Evolutionary conservation across 2,888 invertebrate genomes (phyloP).

Genomic region (Leptothorax acervorum): DNA sequence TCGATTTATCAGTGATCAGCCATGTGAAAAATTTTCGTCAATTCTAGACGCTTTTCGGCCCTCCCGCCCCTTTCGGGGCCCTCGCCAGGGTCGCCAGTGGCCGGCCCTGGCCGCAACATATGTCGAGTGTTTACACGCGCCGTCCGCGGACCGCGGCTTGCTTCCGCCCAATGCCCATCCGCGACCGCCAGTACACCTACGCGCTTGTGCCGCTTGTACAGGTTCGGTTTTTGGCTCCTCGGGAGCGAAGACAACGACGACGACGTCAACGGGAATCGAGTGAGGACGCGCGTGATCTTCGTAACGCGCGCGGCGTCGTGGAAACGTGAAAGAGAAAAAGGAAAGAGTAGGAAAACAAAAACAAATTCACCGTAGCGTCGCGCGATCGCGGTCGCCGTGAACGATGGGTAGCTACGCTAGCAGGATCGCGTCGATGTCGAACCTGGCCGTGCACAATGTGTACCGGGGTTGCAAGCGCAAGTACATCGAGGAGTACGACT

Average conservation of each 20-base stretch:
- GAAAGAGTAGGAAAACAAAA: not conserved
- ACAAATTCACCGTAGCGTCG: not conserved
- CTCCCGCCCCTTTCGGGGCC: too few relatives aligned
- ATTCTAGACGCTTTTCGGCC: too few relatives aligned
- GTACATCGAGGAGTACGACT: slow-evolving; percentile 86
- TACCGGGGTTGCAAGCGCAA: slow-evolving; percentile 87
- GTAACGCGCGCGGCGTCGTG: not conserved
- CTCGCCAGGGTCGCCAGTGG: too few relatives aligned
- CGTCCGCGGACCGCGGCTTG: not conserved
- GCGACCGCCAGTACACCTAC: slow-evolving; percentile 5
- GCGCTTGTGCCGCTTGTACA: slow-evolving; percentile 48
- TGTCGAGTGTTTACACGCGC: slow-evolving; percentile 49
- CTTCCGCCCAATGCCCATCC: slow-evolving; percentile 6
- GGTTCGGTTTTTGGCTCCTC: too few relatives aligned
- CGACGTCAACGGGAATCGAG: not conserved
- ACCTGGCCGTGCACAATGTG: slow-evolving; percentile 82
- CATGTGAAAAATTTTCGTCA: too few relatives aligned
- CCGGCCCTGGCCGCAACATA: slow-evolving; percentile 25
- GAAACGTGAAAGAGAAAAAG: not conserved
- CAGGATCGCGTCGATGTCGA: slow-evolving; percentile 82
- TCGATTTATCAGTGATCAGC: too few relatives aligned
- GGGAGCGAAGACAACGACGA: not conserved
- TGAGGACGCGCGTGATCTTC: not conserved
- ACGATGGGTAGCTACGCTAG: slow-evolving; percentile 83
- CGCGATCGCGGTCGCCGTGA: not conserved